Base-by-base conservation (phyloP, 37 sponge, comb jelly and placozoan species). In the Mnemiopsis leidyi region DNA sequence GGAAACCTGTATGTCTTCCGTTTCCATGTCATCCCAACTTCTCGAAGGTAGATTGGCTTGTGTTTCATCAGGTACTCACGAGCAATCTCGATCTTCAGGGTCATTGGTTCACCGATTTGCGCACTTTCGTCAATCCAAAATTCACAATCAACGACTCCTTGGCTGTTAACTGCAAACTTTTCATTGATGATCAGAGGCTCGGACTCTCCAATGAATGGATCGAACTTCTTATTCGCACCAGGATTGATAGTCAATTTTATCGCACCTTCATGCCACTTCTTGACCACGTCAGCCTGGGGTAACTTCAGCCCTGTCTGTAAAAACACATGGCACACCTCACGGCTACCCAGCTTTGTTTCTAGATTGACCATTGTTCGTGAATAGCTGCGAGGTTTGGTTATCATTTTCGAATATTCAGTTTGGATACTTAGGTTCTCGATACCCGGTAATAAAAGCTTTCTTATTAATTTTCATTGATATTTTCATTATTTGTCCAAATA, bases 1-100 rank as follows among this genome's bases (percentile, higher is more conserved):
- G 73, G 73, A 69, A 69, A 69, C 21, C 29, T 69, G 73, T 69
- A 69, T 2, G 73, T 69, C 21, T 25, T 69, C 1, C 2, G n/a
- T 69, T 69, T 3, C 73, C 73, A 69, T 69, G 7, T 16, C 21
- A 69, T 69, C 29, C 24, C 73, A 69, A 69, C 73, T 69, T 69
- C 73, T 69, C 73, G 73, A 69, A 69, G 3, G 73, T n/a, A 69
- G 21, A 69, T 21, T n/a, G 73, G 73, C n/a, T n/a, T n/a, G 73
- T 69, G n/a, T 25, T 69, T 69, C 29, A n/a, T 69, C 28, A 69
- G 21, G n/a, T 25, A 69, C 7, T 69, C 21, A 16, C 73, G 2
- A 2, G 7, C 73, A 69, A 69, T 69, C 21, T 69, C 73, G 3
- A 69, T 5, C 21, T 69, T 69, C 24, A 69, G 73, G 1, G 21